Evolutionary conservation across 2,113 vertebrate genomes (phyloP), one percentile per base, ranked within the genome.

Genomic region (Clarias batrachus): DNA sequence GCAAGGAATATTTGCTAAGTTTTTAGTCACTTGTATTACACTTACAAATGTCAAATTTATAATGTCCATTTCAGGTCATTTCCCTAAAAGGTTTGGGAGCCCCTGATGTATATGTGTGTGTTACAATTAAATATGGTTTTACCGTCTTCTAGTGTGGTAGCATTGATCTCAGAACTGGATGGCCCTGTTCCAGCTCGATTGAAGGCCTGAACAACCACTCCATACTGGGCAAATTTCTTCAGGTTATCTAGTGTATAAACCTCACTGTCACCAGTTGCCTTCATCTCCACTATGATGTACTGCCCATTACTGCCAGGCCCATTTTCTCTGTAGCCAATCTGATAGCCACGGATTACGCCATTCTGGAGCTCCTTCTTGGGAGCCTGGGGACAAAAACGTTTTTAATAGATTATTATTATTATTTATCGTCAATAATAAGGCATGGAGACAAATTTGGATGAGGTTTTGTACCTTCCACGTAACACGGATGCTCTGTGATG

Each of bases 241-340:
- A 99, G 95, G 93, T 99, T 98, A 95, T 99, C 97, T 91, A 99
- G 93, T 0, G 97, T 99, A 94, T 99, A 99, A 59, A 99, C 97
- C 91, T 99, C 98, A 0, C 96, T 97, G 94, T 99, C 98, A 0
- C 98, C 98, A 0, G 98, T 99, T 52, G 97, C 98, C 89, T 99
- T 99, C 98, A 99, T 99, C 93, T 99, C 97, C 92, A 99, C 97
- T 0, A 99, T 99, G 93, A 97, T 99, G 94, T 99, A 99, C 90
- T 99, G 98, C 65, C 98, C 98, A 0, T 96, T 99, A 95, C 98
- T 99, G 92, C 98, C 98, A 0, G 97, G 98, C 70, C 98, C 98
- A 81, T 99, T 99, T 91, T 99, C 98, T 57, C 98, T 94, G 94
- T 99, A 99, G 16, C 98, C 98, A 0, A 99, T 99, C 94, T 99